Conservation (phyloP, 2,113 vertebrate genomes). For the Callipepla squamata region DNA sequence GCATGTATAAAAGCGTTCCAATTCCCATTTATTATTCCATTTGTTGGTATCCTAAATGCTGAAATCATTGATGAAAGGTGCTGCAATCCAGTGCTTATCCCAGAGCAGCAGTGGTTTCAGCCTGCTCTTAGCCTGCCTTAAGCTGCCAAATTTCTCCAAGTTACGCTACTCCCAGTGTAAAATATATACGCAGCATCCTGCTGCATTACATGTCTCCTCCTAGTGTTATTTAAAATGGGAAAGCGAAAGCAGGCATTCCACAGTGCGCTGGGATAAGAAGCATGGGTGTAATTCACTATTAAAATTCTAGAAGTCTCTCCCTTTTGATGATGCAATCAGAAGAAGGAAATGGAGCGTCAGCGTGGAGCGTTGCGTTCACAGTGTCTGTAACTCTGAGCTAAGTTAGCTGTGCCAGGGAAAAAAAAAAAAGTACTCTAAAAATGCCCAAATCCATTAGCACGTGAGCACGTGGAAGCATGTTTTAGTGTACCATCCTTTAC, state of each 20-base stretch:
- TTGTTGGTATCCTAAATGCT: background rate
- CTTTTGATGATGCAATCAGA: background rate
- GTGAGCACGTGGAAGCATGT: background rate
- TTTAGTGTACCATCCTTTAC: background rate
- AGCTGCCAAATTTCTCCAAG: background rate
- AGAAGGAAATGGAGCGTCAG: background rate
- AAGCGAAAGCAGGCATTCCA: background rate
- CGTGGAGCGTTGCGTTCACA: background rate
- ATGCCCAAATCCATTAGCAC: background rate
- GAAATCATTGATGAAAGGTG: background rate
- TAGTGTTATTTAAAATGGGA: background rate
- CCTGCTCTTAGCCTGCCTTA: background rate
- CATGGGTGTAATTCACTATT: background rate
- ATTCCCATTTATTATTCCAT: background rate
- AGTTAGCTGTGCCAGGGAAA: background rate
- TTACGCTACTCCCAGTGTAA: background rate
- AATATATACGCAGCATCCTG: rapidly evolving
- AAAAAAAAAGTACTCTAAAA: background rate
- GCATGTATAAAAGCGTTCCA: background rate
- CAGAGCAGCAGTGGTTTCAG: background rate
- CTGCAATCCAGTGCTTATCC: background rate
- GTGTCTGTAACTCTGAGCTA: background rate
- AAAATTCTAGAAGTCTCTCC: background rate
- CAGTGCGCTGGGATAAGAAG: background rate
- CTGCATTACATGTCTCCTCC: background rate